These are phyloP conservation scores for Dryoscopus gambensis DNA, from an alignment of 2,113 vertebrate genomes.

Conservation along the genomic window DNA sequence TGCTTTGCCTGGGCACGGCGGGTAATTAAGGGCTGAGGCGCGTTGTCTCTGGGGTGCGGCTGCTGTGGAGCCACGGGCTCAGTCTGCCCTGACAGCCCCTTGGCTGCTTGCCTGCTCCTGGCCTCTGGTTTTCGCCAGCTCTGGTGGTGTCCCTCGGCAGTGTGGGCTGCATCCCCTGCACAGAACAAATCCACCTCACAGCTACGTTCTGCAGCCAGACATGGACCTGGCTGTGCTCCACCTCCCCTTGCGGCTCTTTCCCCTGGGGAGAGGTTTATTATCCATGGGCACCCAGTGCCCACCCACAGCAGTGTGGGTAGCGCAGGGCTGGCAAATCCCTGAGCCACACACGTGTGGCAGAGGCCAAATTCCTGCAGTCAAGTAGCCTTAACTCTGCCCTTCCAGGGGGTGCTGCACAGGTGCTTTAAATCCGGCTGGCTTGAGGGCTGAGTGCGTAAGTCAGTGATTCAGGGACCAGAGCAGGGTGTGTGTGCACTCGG, in stretches of 20 bases:
- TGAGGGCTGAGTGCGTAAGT: not conserved
- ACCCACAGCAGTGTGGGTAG: fast-evolving
- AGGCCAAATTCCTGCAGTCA: not conserved
- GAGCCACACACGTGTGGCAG: not conserved
- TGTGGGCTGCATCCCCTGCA: not conserved
- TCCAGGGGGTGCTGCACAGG: fast-evolving
- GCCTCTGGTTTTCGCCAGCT: not conserved
- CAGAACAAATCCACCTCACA: not conserved
- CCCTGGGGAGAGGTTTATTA: not conserved
- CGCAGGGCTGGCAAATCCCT: not conserved
- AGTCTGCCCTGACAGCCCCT: not conserved
- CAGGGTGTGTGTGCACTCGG: fast-evolving
- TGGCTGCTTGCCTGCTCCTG: not conserved
- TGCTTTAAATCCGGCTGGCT: not conserved
- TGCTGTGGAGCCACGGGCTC: not conserved
- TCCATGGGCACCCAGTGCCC: not conserved
- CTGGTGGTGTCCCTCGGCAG: not conserved
- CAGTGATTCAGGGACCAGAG: not conserved
- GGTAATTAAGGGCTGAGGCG: not conserved
- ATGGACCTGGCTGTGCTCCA: fast-evolving
- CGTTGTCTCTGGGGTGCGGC: not conserved
- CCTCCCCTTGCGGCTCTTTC: not conserved
- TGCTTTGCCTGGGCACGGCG: not conserved
- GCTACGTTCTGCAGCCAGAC: not conserved
- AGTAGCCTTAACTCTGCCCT: not conserved